A percentile compares a stretch with the other conserved stretches of the same genome.
These are phyloP conservation scores for Eleutherodactylus coqui DNA, from an alignment of 2,797 vertebrate species.

Conservation along the genomic window DNA sequence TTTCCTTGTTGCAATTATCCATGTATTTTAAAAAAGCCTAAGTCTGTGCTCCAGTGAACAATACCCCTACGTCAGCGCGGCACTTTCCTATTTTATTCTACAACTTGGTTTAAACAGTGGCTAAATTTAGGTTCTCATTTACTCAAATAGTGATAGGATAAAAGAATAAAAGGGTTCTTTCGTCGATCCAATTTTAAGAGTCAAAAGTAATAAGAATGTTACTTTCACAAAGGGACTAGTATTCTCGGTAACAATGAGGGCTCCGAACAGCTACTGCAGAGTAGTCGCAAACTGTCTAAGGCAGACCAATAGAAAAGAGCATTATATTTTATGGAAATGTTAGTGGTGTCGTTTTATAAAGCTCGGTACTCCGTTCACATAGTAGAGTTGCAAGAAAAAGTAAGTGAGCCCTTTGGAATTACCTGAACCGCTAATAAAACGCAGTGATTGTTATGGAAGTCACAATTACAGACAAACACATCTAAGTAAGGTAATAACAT, in stretches of 20 bases:
- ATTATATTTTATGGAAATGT: neutral
- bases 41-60: neutral
- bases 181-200: constrained; percentile 22
- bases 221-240: constrained; percentile 19
- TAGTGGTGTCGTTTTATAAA: constrained; percentile 24
- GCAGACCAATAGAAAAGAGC: neutral
- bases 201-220: constrained; percentile 36
- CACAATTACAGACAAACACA: too few relatives aligned
- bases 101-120: constrained; percentile 21
- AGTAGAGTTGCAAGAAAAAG: too few relatives aligned
- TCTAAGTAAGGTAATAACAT: too few relatives aligned
- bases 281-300: constrained; percentile 2
- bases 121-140: constrained; percentile 49
- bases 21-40: neutral
- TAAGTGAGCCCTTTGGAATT: too few relatives aligned
- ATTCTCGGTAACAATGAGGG: constrained; percentile 23
- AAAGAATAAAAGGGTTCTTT: constrained; percentile 42
- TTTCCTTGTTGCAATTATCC: neutral
- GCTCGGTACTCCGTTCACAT: constrained; percentile 6
- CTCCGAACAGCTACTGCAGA: constrained; percentile 1
- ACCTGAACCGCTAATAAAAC: too few relatives aligned
- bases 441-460: too few relatives aligned
- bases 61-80: constrained; percentile 3
- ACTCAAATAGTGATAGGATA: constrained; percentile 33
- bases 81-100: constrained; percentile 32